Conservation (phyloP, 2,888 invertebrate species). For the Lamproptera curius region DNA sequence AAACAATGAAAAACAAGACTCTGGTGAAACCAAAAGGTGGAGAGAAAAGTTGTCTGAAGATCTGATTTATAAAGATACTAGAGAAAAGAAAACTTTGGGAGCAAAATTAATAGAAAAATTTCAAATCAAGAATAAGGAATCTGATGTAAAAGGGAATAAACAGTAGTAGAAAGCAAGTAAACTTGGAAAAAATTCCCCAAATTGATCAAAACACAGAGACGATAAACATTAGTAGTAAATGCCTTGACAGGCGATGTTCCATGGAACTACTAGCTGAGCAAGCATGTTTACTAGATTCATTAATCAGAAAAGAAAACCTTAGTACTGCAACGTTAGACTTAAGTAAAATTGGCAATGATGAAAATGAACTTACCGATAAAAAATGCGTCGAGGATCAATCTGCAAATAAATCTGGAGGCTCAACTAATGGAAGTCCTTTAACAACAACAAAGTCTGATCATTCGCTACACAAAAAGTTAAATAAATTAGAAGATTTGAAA, state of each 20-base stretch:
- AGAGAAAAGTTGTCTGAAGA: slow-evolving; percentile 81
- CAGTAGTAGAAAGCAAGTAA: slow-evolving; percentile 21
- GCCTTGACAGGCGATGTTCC: slow-evolving; percentile 72
- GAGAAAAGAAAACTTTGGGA: slow-evolving; percentile 83
- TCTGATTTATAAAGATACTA: slow-evolving; percentile 63
- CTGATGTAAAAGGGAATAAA: slow-evolving; percentile 19
- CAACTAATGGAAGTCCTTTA: slow-evolving; percentile 39
- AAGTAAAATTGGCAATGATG: slow-evolving; percentile 57
- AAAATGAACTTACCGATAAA: slow-evolving; percentile 27
- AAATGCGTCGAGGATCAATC: slow-evolving; percentile 34
- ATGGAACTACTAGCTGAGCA: slow-evolving; percentile 78
- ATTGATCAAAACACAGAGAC: slow-evolving; percentile 21
- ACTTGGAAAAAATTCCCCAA: slow-evolving; percentile 27
- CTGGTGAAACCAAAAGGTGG: slow-evolving; percentile 59
- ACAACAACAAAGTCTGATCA: slow-evolving; percentile 70
- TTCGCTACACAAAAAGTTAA: slow-evolving; percentile 56
- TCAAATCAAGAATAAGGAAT: slow-evolving; percentile 80
- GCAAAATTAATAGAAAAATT: slow-evolving; percentile 88
- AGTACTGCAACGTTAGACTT: slow-evolving; percentile 64
- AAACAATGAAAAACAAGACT: slow-evolving; percentile 23
- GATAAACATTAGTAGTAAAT: slow-evolving; percentile 40
- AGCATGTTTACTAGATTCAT: slow-evolving; percentile 69
- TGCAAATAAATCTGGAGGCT: slow-evolving; percentile 29
- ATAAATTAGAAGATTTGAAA: slow-evolving; percentile 37
- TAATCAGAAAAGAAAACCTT: slow-evolving; percentile 74